Evolutionary conservation across 2,888 invertebrate species (phyloP), one percentile per base, ranked within the genome.

Genomic region (Agriopis leucophaearia): DNA sequence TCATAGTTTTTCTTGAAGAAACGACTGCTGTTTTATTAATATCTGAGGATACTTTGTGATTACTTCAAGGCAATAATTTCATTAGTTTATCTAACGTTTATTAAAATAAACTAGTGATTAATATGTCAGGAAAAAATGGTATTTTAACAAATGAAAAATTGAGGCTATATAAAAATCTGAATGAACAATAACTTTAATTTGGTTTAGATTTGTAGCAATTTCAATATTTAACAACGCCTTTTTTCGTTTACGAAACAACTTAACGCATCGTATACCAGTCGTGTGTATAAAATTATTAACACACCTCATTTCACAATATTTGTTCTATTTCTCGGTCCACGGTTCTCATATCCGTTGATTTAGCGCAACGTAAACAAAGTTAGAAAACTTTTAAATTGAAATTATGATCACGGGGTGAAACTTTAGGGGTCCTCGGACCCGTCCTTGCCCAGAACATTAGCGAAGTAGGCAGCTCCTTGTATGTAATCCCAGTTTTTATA

Each of bases 371-470:
- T 81, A 82, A 83, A 84, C 82, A 85, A 81, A 72, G 73, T 74
- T 78, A 80, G 81, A 80, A 76, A 88, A 87, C 83, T 88, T 88
- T 86, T 83, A 85, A 87, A 87, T 88, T 86, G 82, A 83, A 87
- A 87, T 88, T 85, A 87, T 86, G 83, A 85, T 84, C 81, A 81
- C 79, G 81, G 76, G 76, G 74, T 72, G 62, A 81, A 86, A 85
- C 81, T 86, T 84, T 80, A 73, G 71, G 81, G 80, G 75, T 78
- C 73, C 76, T 72, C 75, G 74, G 66, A 64, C 71, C 79, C 78
- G 74, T 70, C 75, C 71, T 66, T 66, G 74, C 72, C 69, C 61
- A 64, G 63, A 69, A 68, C 62, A 61, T 63, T 56, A 59, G 58
- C 55, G 59, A 74, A 70, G 72, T 74, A 71, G 71, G 71, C 75